Evolutionary conservation across 2,113 vertebrate species (phyloP).

Genomic region (Vidua chalybeata): DNA sequence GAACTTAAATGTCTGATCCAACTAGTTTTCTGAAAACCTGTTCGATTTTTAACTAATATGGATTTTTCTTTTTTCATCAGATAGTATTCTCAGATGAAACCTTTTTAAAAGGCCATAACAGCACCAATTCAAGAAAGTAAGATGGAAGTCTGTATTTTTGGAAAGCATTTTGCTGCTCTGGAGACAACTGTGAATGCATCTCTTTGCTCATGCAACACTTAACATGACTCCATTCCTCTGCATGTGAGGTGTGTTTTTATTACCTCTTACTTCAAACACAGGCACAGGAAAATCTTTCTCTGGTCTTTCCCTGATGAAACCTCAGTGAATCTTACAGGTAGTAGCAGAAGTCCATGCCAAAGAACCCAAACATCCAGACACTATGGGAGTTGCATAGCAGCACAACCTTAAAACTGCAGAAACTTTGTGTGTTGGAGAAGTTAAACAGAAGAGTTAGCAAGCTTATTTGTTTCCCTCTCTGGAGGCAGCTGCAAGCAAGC

Average conservation of each 20-base stretch:
- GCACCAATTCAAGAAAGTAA: not conserved
- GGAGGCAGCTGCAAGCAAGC: not conserved
- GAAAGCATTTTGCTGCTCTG: not conserved
- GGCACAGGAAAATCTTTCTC: not conserved
- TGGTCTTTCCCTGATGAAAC: not conserved
- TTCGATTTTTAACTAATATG: not conserved
- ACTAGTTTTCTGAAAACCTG: not conserved
- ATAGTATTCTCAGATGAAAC: not conserved
- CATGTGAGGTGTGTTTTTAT: not conserved
- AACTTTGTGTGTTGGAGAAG: constrained; percentile 34
- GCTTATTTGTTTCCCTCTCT: constrained; percentile 60
- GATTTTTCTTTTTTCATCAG: not conserved
- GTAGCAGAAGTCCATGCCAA: not conserved
- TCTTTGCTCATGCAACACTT: not conserved
- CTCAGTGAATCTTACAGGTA: not conserved
- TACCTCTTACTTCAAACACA: not conserved
- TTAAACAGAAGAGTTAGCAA: not conserved
- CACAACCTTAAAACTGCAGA: not conserved
- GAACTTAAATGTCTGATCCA: not conserved
- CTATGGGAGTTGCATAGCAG: not conserved
- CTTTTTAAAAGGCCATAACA: not conserved
- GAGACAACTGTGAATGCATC: not conserved
- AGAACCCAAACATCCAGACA: not conserved
- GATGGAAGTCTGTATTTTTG: not conserved
- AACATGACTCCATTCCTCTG: not conserved